Evolutionary conservation across 64 coral and sea anemone species (phyloP), one percentile per base, ranked within the genome.

Genomic region (Dendrophyllia cribrosa): DNA sequence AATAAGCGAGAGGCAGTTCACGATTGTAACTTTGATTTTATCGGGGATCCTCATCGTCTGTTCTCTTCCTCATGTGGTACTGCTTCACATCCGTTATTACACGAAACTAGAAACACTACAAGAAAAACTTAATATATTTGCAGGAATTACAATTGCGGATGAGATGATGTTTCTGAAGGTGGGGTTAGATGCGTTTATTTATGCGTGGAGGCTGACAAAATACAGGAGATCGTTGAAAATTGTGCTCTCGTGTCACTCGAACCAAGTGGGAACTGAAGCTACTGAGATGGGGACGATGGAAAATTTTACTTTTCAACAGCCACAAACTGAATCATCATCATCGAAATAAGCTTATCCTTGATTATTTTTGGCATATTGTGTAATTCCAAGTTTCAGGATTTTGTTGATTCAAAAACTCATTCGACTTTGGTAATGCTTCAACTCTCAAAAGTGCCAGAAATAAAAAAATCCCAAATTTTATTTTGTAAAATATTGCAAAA

Each of bases 141-240:
- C 82, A 59, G 78, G n/a, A 3, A 25, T 91, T 51, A 84, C 58
- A 21, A 91, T 91, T 48, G 79, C 51, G 2, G 89, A 91, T 46
- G 89, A 74, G 43, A 83, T 91, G 77, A 91, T 91, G 89, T 83
- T 91, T 45, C 22, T 91, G 2, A 91, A 91, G 51, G 79, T 91
- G 9, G 77, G 72, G 4, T 47, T 91, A 1, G 89, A 91, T 72
- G 78, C 89, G 22, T 91, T 91, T 58, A 91, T 91, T 51, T 91
- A 91, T 12, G 79, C 79, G 17, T 91, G 89, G 89, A 71, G 89
- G 44, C 77, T 91, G 8, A 44, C 78, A 24, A 91, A 91, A 62
- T 91, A 91, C 69, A 69, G 89, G 5, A 83, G 67, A 69, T 80
- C 89, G 12, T 75, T 91, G 14, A 62, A 80, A 7, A 71, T 85